Percentiles rank a stretch among this genome's conserved stretches.
Conservation (phyloP, 2,797 vertebrate species). For the Melanotaenia parkinsoni region DNA sequence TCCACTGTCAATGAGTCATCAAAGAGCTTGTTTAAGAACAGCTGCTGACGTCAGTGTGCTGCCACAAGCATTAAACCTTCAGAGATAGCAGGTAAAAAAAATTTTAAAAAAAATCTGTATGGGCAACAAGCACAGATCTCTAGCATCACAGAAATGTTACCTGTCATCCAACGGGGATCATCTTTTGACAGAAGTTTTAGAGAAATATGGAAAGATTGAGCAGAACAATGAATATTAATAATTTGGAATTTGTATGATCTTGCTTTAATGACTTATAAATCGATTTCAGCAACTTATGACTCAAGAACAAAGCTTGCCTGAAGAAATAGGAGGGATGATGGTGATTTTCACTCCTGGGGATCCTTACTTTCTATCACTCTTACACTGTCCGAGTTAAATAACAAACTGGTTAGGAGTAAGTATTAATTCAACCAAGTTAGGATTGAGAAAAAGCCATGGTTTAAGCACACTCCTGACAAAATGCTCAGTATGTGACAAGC, state of each 20-base stretch:
- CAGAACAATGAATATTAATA: slow-evolving; percentile 11
- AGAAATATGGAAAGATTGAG: slow-evolving; percentile 23
- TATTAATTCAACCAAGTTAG: neutral
- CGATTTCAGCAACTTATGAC: neutral
- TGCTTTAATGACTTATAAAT: neutral
- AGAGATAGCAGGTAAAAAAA: slow-evolving; percentile 39
- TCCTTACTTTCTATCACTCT: neutral
- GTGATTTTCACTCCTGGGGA: neutral
- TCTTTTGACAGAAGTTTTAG: slow-evolving; percentile 28
- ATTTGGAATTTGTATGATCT: slow-evolving; percentile 6
- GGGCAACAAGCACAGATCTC: slow-evolving; percentile 47
- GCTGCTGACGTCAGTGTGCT: slow-evolving; percentile 75
- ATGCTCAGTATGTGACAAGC: neutral
- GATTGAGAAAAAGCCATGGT: neutral
- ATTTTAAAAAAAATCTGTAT: slow-evolving; percentile 36
- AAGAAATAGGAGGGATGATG: neutral
- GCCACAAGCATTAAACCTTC: slow-evolving; percentile 70
- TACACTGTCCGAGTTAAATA: neutral
- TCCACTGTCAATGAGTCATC: slow-evolving; percentile 78
- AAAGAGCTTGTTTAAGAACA: slow-evolving; percentile 79
- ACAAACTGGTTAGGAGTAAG: neutral
- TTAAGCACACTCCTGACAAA: neutral
- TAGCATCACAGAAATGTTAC: slow-evolving; percentile 62
- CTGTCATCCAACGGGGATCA: slow-evolving; percentile 36
- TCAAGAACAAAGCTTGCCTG: neutral